A percentile compares a stretch with the other conserved stretches of the same genome.
phyloP scores from a whole-genome alignment of 2,888 invertebrate genomes.

The Capitulum mitella region DNA sequence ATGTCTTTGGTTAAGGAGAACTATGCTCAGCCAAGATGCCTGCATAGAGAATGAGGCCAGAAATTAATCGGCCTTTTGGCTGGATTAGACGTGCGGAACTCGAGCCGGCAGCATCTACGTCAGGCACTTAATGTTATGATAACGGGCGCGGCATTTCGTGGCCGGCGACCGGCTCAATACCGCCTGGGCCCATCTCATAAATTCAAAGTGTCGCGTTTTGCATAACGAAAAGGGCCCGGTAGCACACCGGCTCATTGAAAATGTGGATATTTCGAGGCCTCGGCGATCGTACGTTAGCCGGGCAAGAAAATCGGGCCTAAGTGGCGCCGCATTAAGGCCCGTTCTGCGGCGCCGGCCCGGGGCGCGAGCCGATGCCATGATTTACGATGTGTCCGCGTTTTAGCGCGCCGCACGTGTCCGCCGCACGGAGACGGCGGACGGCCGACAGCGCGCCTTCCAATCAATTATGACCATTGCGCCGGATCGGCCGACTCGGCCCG shows the following conservation, averaged over 20 bases:
- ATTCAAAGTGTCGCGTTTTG: conserved; percentile 19
- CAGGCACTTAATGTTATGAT: neutral
- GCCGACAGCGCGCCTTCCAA: neutral
- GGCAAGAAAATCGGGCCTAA: neutral
- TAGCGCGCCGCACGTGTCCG: neutral
- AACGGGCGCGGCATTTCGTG: neutral
- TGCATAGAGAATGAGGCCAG: neutral
- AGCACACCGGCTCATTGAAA: conserved; percentile 16
- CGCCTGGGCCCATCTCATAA: conserved; percentile 18
- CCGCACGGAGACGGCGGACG: neutral
- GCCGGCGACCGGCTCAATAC: neutral
- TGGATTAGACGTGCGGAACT: neutral
- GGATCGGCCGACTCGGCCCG: neutral
- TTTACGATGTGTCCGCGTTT: neutral
- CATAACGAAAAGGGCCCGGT: neutral
- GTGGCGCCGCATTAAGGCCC: neutral
- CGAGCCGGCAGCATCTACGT: neutral
- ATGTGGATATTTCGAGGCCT: neutral
- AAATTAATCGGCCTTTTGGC: neutral
- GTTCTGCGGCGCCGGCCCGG: neutral
- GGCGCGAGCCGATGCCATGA: neutral
- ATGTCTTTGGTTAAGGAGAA: too few species aligned
- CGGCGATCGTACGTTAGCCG: neutral
- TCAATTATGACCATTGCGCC: neutral
- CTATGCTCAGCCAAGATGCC: too few species aligned